Evolutionary conservation across 2,888 invertebrate genomes (phyloP).

Genomic region (Agonopterix subpropinquella): DNA sequence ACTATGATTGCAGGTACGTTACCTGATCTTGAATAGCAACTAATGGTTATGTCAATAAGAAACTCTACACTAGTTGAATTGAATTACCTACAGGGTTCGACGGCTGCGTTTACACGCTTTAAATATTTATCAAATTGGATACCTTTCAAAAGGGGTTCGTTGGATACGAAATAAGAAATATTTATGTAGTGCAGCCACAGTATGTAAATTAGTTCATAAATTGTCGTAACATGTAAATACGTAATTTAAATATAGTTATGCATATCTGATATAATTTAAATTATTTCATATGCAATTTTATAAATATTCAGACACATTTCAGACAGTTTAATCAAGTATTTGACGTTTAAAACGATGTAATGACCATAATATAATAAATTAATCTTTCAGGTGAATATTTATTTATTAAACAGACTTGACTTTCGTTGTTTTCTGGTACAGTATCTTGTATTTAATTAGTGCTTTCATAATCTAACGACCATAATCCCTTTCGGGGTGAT

Average conservation of each 20-base stretch:
- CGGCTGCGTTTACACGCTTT: conserved; percentile 45
- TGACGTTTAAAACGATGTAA: not conserved
- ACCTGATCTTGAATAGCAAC: conserved; percentile 17
- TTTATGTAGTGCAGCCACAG: not conserved
- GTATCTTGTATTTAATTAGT: too few relatives aligned
- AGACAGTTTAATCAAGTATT: conserved; percentile 8
- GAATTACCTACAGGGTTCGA: conserved; percentile 49
- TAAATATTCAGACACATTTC: conserved; percentile 5
- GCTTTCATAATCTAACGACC: too few relatives aligned
- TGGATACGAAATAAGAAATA: conserved; percentile 13
- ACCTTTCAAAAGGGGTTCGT: conserved; percentile 27
- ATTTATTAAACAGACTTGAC: too few relatives aligned
- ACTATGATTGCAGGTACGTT: conserved; percentile 24
- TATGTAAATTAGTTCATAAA: not conserved
- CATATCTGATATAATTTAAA: not conserved
- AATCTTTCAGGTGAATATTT: too few relatives aligned
- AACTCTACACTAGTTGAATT: conserved; percentile 54
- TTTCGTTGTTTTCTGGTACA: too few relatives aligned
- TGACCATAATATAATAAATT: too few relatives aligned
- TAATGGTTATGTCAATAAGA: conserved; percentile 71
- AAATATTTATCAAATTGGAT: conserved; percentile 62
- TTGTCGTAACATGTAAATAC: not conserved
- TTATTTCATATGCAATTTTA: not conserved
- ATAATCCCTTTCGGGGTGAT: too few relatives aligned
- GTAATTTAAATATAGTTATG: not conserved